Percentiles rank a stretch among this genome's conserved stretches.
Evolutionary conservation across 2,797 vertebrate species (phyloP).

Genomic region (Brachyrhaphis roseni): DNA sequence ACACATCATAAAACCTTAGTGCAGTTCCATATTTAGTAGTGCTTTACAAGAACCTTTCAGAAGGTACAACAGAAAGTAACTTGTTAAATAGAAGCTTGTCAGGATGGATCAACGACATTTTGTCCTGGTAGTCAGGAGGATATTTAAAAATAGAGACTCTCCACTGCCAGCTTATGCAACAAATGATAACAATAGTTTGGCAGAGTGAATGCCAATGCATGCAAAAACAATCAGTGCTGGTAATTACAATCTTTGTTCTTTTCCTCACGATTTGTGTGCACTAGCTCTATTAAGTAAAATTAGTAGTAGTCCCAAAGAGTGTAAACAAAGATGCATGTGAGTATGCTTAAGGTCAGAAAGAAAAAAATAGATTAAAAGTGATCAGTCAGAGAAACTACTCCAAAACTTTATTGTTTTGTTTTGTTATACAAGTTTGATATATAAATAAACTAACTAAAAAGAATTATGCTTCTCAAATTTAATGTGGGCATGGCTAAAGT

Average conservation of each 20-base stretch:
- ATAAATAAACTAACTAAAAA: background rate
- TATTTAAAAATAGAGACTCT: constrained; percentile 54
- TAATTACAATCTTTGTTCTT: constrained; percentile 64
- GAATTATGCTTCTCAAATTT: background rate
- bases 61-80: constrained; percentile 37
- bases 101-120: constrained; percentile 39
- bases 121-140: no score
- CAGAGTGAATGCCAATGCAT: constrained; percentile 45
- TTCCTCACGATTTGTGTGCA: constrained; percentile 44
- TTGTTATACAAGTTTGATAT: background rate
- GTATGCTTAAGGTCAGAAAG: constrained; percentile 4
- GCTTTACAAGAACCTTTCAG: constrained; percentile 36
- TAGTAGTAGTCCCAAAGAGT: constrained; percentile 10
- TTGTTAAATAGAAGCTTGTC: constrained; percentile 29
- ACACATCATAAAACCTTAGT: constrained; percentile 58
- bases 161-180: constrained; percentile 27
- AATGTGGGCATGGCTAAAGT: background rate
- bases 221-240: constrained; percentile 55
- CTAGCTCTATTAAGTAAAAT: constrained; percentile 23
- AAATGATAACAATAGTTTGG: constrained; percentile 51
- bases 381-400: background rate
- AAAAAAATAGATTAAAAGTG: background rate
- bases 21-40: constrained; percentile 22
- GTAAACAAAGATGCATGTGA: constrained; percentile 13
- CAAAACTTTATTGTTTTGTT: background rate